Percentiles rank a stretch among this genome's conserved stretches.
These are phyloP conservation scores for Peromyscus polionotus DNA, from an alignment of 2,113 vertebrate genomes.

Conservation along the genomic window DNA sequence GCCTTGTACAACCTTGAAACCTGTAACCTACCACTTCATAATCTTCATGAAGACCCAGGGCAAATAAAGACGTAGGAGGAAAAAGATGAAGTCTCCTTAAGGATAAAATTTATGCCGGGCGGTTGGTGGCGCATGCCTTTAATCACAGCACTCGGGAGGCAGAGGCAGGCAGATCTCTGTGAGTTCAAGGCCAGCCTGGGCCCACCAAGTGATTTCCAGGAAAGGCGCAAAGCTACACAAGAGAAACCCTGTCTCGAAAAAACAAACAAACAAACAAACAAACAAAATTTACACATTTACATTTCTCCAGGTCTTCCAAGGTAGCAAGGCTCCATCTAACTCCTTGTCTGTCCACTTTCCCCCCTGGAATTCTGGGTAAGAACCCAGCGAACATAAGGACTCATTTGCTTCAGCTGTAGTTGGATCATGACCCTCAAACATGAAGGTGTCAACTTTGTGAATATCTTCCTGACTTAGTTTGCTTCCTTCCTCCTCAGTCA, in stretches of 20 bases:
- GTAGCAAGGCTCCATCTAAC: constrained; percentile 79
- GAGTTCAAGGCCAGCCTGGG: no score
- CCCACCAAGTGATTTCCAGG: no score
- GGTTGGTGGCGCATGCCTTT: no score
- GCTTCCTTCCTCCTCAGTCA: constrained; percentile 91
- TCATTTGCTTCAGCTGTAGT: not conserved
- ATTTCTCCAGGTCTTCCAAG: constrained; percentile 92
- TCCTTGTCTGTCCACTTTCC: not conserved
- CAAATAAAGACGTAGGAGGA: constrained; percentile 95
- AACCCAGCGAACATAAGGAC: not conserved
- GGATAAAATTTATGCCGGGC: constrained; percentile 90
- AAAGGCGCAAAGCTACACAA: no score
- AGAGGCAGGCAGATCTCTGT: no score
- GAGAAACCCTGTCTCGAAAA: no score
- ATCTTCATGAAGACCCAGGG: constrained; percentile 90
- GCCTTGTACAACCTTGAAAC: constrained; percentile 90
- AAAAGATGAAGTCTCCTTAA: constrained; percentile 95
- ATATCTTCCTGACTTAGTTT: constrained; percentile 91
- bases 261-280: no score
- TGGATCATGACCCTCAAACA: constrained; percentile 91
- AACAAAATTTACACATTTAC: constrained; percentile 92
- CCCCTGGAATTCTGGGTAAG: not conserved
- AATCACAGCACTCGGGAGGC: no score
- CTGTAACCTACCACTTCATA: constrained; percentile 91
- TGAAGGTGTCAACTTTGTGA: constrained; percentile 97